A percentile compares a stretch with the other conserved stretches of the same genome.
phyloP scores from a whole-genome alignment of 1,140 invertebrate species.

The Yoshiicerus persimilis region DNA sequence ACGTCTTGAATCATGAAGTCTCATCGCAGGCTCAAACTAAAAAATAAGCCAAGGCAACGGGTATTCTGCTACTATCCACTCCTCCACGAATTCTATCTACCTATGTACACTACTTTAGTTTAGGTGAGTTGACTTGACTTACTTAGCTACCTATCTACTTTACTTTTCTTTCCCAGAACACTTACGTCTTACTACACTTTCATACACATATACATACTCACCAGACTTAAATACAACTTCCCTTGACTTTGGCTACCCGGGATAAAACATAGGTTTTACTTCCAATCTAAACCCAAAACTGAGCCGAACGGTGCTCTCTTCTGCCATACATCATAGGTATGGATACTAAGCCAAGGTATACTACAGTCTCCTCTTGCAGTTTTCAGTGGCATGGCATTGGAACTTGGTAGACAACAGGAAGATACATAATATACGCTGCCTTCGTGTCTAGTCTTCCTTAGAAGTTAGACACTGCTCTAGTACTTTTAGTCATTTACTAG shows the following conservation, averaged over 20 bases:
- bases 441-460: not conserved
- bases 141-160: not conserved
- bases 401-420: not conserved
- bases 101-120: not conserved
- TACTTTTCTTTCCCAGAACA: no score
- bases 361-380: not conserved
- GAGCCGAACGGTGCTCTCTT: not conserved
- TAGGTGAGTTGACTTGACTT: not conserved
- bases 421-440: not conserved
- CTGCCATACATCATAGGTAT: not conserved
- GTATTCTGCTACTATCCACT: not conserved
- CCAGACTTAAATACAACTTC: not conserved
- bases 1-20: constrained; percentile 30
- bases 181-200: not conserved
- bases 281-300: not conserved
- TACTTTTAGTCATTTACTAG: not conserved
- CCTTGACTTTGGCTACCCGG: not conserved
- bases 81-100: not conserved
- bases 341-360: not conserved
- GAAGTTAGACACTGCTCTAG: not conserved
- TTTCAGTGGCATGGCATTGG: not conserved
- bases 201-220: not conserved
- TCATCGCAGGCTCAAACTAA: constrained; percentile 24
- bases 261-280: not conserved
- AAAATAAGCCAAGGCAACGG: not conserved